Evolutionary conservation across 2,113 vertebrate genomes (phyloP).

Genomic region (Gadus macrocephalus): DNA sequence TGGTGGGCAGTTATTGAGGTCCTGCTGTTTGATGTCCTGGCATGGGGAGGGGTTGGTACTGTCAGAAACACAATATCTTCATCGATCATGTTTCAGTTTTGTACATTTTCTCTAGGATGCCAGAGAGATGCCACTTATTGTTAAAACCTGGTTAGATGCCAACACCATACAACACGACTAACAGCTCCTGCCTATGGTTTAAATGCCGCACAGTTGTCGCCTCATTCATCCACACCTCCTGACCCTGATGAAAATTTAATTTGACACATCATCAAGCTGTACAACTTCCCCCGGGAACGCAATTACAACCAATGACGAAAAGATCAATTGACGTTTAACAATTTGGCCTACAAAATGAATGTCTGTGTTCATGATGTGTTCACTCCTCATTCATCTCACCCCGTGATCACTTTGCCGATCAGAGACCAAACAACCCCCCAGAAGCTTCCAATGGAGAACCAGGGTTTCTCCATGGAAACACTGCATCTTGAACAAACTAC

Average conservation of each 20-base stretch:
- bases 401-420: neutral
- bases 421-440: neutral
- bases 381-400: neutral
- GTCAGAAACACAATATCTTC: too few species aligned
- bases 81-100: too few species aligned
- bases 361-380: neutral
- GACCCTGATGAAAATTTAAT: constrained; percentile 8
- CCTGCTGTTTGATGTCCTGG: constrained; percentile 6
- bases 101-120: too few species aligned
- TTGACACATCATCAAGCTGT: neutral
- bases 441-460: neutral
- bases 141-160: too few species aligned
- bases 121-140: too few species aligned
- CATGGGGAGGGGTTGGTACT: neutral
- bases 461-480: neutral
- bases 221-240: neutral
- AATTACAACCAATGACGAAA: neutral
- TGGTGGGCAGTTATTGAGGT: constrained; percentile 21
- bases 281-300: neutral
- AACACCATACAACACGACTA: too few species aligned
- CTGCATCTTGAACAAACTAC: constrained; percentile 11
- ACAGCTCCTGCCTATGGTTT: too few species aligned
- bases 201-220: neutral
- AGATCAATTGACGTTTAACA: neutral
- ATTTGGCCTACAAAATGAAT: constrained; percentile 1